phyloP scores from a whole-genome alignment of 2,113 vertebrate genomes.

The Otus sunia region DNA sequence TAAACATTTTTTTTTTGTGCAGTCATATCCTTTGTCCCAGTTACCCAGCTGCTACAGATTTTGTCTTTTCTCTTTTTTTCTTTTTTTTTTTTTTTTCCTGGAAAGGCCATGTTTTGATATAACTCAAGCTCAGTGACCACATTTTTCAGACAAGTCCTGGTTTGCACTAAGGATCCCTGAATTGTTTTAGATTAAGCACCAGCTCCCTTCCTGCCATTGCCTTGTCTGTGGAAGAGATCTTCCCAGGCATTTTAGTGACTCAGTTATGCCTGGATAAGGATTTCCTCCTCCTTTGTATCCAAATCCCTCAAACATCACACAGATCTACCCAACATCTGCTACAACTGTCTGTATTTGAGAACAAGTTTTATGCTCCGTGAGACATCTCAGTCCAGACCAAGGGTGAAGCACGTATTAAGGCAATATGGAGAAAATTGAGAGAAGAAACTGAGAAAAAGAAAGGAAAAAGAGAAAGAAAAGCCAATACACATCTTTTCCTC shows the following conservation, averaged over 20 bases:
- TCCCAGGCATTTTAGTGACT: not conserved
- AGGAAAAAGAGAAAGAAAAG: not conserved
- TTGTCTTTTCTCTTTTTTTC: rapidly evolving
- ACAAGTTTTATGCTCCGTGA: not conserved
- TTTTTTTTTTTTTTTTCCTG: no score
- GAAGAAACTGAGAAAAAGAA: not conserved
- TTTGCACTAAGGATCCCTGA: not conserved
- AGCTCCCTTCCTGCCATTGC: not conserved
- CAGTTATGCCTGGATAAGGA: not conserved
- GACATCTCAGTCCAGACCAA: not conserved
- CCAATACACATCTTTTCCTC: not conserved
- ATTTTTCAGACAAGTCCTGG: not conserved
- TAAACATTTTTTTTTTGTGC: not conserved
- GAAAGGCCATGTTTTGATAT: not conserved
- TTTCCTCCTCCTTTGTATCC: not conserved
- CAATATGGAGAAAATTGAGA: not conserved
- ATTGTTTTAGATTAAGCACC: not conserved
- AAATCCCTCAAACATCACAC: not conserved
- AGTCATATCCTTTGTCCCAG: not conserved
- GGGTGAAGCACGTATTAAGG: not conserved
- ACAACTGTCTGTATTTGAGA: not conserved
- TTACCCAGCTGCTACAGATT: not conserved
- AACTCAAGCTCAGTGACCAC: not conserved
- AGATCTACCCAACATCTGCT: not conserved
- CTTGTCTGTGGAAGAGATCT: not conserved